Evolutionary conservation across 1,140 invertebrate species (phyloP).

Genomic region (Zaprionus ornatus): DNA sequence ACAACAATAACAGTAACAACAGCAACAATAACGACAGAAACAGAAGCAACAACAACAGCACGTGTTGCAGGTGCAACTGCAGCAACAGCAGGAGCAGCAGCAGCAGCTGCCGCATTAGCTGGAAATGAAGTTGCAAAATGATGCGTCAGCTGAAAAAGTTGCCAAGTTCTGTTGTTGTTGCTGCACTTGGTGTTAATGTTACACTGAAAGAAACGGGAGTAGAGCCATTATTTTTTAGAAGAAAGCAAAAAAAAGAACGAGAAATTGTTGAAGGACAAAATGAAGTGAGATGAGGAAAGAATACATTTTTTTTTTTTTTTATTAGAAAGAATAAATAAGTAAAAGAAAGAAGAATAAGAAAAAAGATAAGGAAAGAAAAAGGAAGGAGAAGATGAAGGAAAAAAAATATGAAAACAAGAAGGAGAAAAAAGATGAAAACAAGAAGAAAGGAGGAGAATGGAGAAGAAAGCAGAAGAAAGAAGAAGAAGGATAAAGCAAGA

Average conservation of each 20-base stretch:
- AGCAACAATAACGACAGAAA: background rate
- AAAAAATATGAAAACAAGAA: background rate
- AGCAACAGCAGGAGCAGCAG: slow-evolving; percentile 13
- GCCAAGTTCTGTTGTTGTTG: slow-evolving; percentile 13
- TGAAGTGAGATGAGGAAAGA: too few species aligned
- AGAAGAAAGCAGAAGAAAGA: background rate
- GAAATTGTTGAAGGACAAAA: too few species aligned
- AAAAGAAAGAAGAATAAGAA: too few species aligned
- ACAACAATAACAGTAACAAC: slow-evolving; percentile 9
- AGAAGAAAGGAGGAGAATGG: accelerated
- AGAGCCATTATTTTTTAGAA: background rate
- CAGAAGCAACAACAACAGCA: background rate
- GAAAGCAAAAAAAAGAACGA: background rate
- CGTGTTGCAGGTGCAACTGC: background rate
- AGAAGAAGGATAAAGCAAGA: accelerated
- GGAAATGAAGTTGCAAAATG: slow-evolving; percentile 62
- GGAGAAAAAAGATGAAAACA: background rate
- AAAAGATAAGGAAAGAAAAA: background rate
- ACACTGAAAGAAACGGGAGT: background rate
- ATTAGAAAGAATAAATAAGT: too few species aligned
- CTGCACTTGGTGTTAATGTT: slow-evolving; percentile 15
- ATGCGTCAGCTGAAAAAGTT: slow-evolving; percentile 48
- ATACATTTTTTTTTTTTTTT: too few species aligned
- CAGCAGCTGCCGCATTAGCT: slow-evolving; percentile 52
- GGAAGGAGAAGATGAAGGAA: too few species aligned